Evolutionary conservation across 1,140 invertebrate genomes (phyloP).

Genomic region (Dinoponera quadriceps): DNA sequence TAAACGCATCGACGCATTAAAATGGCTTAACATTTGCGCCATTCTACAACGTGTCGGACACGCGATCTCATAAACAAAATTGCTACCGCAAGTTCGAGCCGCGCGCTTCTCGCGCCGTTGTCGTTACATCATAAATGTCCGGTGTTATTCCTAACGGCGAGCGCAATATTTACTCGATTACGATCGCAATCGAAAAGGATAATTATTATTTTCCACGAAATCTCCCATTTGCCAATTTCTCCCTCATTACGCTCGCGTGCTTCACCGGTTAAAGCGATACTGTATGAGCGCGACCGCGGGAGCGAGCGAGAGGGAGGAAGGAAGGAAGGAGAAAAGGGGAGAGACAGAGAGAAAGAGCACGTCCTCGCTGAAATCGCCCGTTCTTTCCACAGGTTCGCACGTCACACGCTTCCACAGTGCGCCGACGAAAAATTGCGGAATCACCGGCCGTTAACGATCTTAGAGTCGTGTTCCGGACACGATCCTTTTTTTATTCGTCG

Average conservation of each 20-base stretch:
- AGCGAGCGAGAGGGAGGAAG: neutral
- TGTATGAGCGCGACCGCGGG: neutral
- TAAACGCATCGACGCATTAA: conserved; percentile 56
- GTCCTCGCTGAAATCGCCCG: conserved; percentile 36
- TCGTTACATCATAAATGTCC: neutral
- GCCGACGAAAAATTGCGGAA: conserved; percentile 61
- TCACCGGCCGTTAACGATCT: conserved; percentile 71
- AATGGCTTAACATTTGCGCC: conserved; percentile 54
- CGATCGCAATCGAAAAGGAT: neutral
- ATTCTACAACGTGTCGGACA: conserved; percentile 37
- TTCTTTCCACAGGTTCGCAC: conserved; percentile 66
- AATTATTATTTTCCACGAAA: conserved; percentile 51
- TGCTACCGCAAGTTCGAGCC: neutral
- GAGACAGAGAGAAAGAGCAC: conserved; percentile 7
- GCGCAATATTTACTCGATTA: neutral
- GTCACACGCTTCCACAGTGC: conserved; percentile 44
- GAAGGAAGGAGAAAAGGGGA: too few species aligned
- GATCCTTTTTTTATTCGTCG: conserved; percentile 64
- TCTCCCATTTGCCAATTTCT: conserved; percentile 51
- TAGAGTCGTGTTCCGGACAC: conserved; percentile 61
- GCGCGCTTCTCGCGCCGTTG: neutral
- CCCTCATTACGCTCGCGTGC: conserved; percentile 41
- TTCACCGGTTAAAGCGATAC: conserved; percentile 51
- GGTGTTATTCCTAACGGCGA: neutral
- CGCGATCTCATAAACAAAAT: conserved; percentile 25